A percentile compares a stretch with the other conserved stretches of the same genome.
phyloP scores from a whole-genome alignment of 2,888 invertebrate species.

The Eristalis intricaria region DNA sequence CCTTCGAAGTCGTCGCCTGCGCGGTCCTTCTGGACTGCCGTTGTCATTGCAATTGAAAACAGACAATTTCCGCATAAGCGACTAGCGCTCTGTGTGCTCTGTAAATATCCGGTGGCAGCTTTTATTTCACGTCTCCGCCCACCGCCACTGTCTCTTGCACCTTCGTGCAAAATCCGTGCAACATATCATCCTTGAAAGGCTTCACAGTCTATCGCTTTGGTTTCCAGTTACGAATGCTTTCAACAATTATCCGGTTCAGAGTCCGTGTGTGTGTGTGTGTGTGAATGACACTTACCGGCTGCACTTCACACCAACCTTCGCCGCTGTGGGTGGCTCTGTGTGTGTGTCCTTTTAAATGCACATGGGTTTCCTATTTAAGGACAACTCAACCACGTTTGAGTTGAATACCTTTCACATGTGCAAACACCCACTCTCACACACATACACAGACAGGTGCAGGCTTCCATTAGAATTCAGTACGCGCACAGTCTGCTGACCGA shows the following conservation, averaged over 20 bases:
- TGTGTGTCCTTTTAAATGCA: conserved; percentile 8
- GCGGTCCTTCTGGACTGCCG: conserved; percentile 25
- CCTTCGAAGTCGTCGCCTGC: background rate
- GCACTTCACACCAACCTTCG: conserved; percentile 12
- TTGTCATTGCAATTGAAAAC: conserved; percentile 62
- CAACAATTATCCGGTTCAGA: conserved; percentile 31
- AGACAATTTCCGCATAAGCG: conserved; percentile 69
- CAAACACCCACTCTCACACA: conserved; percentile 26
- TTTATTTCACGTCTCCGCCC: conserved; percentile 57
- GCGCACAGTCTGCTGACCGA: conserved; percentile 64
- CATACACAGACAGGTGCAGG: background rate
- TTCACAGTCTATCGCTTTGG: conserved; percentile 63
- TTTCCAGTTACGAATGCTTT: conserved; percentile 56
- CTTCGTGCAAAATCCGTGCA: background rate
- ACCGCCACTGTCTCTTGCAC: background rate
- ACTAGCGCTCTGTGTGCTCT: conserved; percentile 64
- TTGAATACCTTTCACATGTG: conserved; percentile 61
- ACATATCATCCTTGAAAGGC: conserved; percentile 63
- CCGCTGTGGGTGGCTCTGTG: background rate
- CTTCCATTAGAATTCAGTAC: conserved; percentile 33
- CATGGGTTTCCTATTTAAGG: conserved; percentile 47
- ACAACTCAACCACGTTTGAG: conserved; percentile 45
- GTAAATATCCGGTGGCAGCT: conserved; percentile 55
- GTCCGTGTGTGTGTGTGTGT: background rate
- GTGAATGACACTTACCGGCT: conserved; percentile 23